Conservation (phyloP, 2,888 invertebrate genomes). For the Charanyca ferruginea region DNA sequence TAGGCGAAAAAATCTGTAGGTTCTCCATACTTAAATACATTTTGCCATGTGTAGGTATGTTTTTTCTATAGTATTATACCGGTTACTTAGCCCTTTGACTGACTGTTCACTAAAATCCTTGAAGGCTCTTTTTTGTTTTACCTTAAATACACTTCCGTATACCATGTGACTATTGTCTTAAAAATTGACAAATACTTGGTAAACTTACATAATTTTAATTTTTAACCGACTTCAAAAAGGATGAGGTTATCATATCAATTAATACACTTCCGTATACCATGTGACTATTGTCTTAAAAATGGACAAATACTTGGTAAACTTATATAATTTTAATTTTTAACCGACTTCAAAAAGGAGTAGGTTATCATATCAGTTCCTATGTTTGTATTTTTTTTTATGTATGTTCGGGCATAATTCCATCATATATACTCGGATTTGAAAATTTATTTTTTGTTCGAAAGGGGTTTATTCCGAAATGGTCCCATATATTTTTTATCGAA, state of each 20-base stretch:
- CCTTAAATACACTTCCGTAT: slow-evolving; percentile 61
- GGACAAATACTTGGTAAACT: not conserved
- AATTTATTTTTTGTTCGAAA: too few relatives aligned
- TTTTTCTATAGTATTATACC: slow-evolving; percentile 51
- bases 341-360: too few relatives aligned
- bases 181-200: not conserved
- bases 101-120: slow-evolving; percentile 63
- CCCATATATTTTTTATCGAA: too few relatives aligned
- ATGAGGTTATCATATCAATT: too few relatives aligned
- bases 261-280: slow-evolving; percentile 59
- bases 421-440: too few relatives aligned
- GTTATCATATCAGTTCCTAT: too few relatives aligned
- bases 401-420: too few relatives aligned
- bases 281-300: slow-evolving; percentile 46
- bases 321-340: too few relatives aligned
- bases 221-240: too few relatives aligned
- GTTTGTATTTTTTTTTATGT: too few relatives aligned
- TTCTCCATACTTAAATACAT: not conserved
- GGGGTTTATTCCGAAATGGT: too few relatives aligned
- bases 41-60: not conserved
- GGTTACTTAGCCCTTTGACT: slow-evolving; percentile 70
- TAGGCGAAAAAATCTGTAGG: slow-evolving; percentile 1
- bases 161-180: slow-evolving; percentile 44
- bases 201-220: slow-evolving; percentile 7
- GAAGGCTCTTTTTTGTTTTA: slow-evolving; percentile 63